Evolutionary conservation across 1,140 invertebrate species (phyloP).

Genomic region (honey bee (Apis mellifera)): DNA sequence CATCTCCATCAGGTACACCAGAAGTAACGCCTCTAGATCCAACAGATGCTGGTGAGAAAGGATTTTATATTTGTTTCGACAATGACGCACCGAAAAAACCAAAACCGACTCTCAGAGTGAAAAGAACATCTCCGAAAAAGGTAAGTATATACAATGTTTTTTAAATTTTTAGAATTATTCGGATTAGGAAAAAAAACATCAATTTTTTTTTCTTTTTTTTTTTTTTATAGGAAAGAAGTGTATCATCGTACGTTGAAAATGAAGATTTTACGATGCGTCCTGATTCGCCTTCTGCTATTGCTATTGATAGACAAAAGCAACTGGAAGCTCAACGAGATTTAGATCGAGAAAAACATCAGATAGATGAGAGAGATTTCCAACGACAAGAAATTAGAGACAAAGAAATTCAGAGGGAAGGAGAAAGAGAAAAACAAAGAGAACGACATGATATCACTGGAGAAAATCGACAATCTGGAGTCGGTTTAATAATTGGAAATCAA

Average conservation of each 20-base stretch:
- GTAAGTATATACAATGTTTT: constrained; percentile 77
- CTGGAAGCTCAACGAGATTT: constrained; percentile 73
- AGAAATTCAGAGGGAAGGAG: constrained; percentile 75
- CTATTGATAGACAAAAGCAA: constrained; percentile 69
- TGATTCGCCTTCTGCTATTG: constrained; percentile 66
- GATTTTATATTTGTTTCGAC: constrained; percentile 98
- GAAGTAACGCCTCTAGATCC: constrained; percentile 78
- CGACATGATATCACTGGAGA: constrained; percentile 61
- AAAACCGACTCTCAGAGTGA: constrained; percentile 91
- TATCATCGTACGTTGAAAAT: constrained; percentile 75
- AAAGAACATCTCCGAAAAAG: constrained; percentile 89
- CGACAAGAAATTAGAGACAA: constrained; percentile 72
- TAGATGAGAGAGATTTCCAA: constrained; percentile 75
- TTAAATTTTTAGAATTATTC: neutral
- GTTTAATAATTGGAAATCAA: constrained; percentile 87
- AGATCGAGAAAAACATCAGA: constrained; percentile 78
- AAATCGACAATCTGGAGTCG: constrained; percentile 77
- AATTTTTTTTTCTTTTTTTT: neutral
- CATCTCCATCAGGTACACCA: constrained; percentile 74
- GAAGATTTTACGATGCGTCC: constrained; percentile 72
- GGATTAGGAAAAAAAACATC: too few relatives aligned
- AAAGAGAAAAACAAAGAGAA: constrained; percentile 78
- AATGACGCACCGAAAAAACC: constrained; percentile 92
- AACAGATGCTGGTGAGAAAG: constrained; percentile 87
- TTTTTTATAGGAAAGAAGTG: constrained; percentile 70